Percentiles rank a stretch among this genome's conserved stretches.
phyloP scores from a whole-genome alignment of 2,888 invertebrate species.

The Lasioglossum morio region DNA sequence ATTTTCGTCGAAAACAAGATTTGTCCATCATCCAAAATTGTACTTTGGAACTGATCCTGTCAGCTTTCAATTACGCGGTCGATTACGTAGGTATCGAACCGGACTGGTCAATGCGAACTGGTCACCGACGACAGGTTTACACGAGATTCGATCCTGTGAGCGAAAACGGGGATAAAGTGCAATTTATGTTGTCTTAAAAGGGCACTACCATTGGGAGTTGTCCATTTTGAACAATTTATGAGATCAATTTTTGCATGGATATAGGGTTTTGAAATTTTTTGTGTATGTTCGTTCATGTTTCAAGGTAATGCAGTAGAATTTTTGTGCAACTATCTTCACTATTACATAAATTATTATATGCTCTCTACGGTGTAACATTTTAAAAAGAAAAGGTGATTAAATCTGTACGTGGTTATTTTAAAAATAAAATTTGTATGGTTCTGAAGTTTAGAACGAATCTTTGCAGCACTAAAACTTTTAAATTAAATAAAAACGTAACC shows the following conservation, averaged over 20 bases:
- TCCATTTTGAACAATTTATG: background rate
- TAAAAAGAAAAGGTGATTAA: too few relatives aligned
- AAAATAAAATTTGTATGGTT: background rate
- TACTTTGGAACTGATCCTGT: constrained; percentile 12
- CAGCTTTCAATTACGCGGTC: constrained; percentile 14
- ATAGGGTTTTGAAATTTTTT: background rate
- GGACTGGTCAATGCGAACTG: background rate
- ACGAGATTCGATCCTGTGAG: background rate
- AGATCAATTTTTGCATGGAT: background rate
- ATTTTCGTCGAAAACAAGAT: background rate
- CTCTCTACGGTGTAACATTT: too few relatives aligned
- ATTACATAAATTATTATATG: too few relatives aligned
- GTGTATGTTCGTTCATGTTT: background rate
- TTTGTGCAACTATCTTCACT: too few relatives aligned
- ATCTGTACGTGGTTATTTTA: background rate
- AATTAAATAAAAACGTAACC: too few relatives aligned
- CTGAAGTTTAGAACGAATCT: background rate
- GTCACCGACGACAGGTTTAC: background rate
- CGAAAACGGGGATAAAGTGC: background rate
- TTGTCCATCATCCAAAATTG: background rate
- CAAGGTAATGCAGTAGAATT: too few relatives aligned
- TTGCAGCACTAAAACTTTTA: background rate
- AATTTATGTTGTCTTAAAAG: background rate
- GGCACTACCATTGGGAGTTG: background rate
- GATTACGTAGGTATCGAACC: background rate